Base-by-base conservation (phyloP, 2,888 invertebrate genomes). In the Trissolcus japonicus region DNA sequence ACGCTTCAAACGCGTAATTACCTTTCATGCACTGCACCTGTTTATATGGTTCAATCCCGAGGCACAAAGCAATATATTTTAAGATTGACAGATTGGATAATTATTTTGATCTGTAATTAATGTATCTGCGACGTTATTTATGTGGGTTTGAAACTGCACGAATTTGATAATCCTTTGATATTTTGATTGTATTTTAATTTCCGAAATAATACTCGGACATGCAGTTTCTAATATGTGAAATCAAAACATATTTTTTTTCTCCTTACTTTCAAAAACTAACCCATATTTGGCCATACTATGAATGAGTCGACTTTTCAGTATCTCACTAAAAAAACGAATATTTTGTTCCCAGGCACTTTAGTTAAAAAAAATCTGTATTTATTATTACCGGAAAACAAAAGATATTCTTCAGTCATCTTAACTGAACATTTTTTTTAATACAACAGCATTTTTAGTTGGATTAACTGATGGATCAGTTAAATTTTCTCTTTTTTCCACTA, bases 61-160 rank as follows among this genome's bases (percentile, higher is more conserved):
- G 46, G 48, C 55, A 74, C 62, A 68, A 67, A 62, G 74, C 74
- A 41, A 67, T 56, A 40, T 57, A 53, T 62, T 67, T 62, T 75
- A 62, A 75, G 62, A 75, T 75, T 68, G 75, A 68, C 68, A 75
- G 75, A 68, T 68, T 59, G 59, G 63, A 75, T 68, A 68, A 75
- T 68, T 75, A 75, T 75, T 75, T 68, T 57, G 68, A 75, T 75
- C 68, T 63, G 56, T 63, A 67, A 75, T 67, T 75, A 75, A 68
- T 75, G 62, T 53, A 75, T 35, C 16, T 7, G 61, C 19, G 61
- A 61, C 66, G 51, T 51, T 66, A 51, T 66, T 59, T 51, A 67
- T 74, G 55, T 41, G 65, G 9, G 6, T 35, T 35, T 35, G 35
- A 35, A 35, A 9, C 35, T 2, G 6, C 11, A 35, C 9, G 35